These are phyloP conservation scores for Cancer borealis DNA, from an alignment of 2,888 invertebrate genomes.

Conservation along the genomic window DNA sequence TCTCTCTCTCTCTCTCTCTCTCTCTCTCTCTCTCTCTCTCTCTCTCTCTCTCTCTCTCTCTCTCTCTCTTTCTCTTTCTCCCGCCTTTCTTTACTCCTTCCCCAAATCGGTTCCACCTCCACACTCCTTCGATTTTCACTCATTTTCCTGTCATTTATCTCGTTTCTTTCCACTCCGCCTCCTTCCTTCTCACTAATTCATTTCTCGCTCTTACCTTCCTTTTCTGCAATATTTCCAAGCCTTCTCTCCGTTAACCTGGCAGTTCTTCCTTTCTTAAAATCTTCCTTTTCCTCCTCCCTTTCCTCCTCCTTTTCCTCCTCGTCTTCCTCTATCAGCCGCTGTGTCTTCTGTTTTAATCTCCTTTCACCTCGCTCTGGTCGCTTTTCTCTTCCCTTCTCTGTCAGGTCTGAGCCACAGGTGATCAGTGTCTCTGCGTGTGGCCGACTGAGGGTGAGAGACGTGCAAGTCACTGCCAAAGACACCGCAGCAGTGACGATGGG, in stretches of 20 bases:
- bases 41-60: slow-evolving; percentile 20
- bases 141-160: slow-evolving; percentile 25
- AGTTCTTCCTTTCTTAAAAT: neutral
- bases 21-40: no score
- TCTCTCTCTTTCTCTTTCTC: neutral
- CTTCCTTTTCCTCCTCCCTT: neutral
- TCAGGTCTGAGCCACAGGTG: neutral
- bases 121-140: slow-evolving; percentile 28
- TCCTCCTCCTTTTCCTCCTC: neutral
- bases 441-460: neutral
- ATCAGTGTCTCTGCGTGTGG: neutral
- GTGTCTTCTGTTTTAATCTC: neutral
- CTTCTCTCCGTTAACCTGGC: neutral
- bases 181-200: neutral
- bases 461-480: neutral
- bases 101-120: neutral
- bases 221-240: neutral
- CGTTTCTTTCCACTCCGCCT: neutral
- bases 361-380: neutral
- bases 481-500: neutral
- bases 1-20: no score
- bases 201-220: neutral
- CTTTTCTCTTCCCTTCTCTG: neutral
- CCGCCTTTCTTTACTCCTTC: neutral
- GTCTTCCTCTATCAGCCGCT: neutral